Evolutionary conservation across 64 coral and sea anemone genomes (phyloP).

Genomic region (Acropora tenuis): DNA sequence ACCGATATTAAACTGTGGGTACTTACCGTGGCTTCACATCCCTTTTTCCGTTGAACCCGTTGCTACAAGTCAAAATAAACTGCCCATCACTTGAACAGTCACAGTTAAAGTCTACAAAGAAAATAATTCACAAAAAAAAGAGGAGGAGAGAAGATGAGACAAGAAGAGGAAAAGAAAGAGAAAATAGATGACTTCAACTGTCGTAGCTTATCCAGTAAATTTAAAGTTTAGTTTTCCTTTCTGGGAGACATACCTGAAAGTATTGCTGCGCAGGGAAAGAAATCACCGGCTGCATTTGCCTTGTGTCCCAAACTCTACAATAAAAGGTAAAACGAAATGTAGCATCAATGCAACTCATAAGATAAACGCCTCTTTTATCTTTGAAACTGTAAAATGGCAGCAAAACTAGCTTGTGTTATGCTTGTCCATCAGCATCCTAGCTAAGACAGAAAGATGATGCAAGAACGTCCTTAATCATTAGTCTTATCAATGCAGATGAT

Average conservation of each 20-base stretch:
- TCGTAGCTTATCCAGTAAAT: too few relatives aligned
- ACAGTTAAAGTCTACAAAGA: constrained; percentile 77
- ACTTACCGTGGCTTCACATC: constrained; percentile 94
- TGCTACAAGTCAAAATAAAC: constrained; percentile 87
- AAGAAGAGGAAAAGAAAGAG: too few relatives aligned
- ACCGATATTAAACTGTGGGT: too few relatives aligned
- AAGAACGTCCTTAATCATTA: not conserved
- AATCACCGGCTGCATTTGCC: constrained; percentile 71
- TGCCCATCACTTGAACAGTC: constrained; percentile 83
- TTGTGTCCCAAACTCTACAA: constrained; percentile 76
- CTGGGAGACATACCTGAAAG: constrained; percentile 70
- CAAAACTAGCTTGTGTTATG: too few relatives aligned
- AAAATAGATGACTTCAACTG: too few relatives aligned
- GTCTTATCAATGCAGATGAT: too few relatives aligned
- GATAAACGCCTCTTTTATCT: too few relatives aligned
- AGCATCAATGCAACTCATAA: too few relatives aligned
- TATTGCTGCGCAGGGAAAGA: constrained; percentile 84
- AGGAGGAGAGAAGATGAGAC: too few relatives aligned
- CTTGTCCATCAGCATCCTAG: too few relatives aligned
- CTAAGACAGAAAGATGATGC: not conserved
- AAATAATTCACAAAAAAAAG: not conserved
- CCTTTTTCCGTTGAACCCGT: constrained; percentile 85
- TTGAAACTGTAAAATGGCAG: too few relatives aligned
- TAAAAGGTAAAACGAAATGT: not conserved
- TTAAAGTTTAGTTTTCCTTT: not conserved